A percentile compares a stretch with the other conserved stretches of the same genome.
These are phyloP conservation scores for Chrysogorgia sp. DNA, from an alignment of 92 coral and sea anemone genomes.

Conservation along the genomic window DNA sequence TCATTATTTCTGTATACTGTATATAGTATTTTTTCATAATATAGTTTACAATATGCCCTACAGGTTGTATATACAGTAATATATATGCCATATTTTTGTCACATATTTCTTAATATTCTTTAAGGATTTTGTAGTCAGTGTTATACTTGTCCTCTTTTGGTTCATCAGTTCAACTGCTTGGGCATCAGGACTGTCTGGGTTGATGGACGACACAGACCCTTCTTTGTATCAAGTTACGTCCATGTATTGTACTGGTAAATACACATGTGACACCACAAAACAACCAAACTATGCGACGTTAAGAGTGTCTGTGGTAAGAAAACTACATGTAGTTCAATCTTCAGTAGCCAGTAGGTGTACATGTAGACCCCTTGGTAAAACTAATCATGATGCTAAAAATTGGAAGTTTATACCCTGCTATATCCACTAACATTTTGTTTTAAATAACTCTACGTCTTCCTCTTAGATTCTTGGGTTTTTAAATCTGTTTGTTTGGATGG, in stretches of 20 bases:
- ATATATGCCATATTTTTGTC: too few relatives aligned
- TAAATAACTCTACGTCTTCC: neutral
- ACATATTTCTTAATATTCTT: neutral
- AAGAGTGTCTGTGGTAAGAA: conserved; percentile 87
- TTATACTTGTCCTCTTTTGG: conserved; percentile 79
- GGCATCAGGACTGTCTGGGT: conserved; percentile 88
- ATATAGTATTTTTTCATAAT: too few relatives aligned
- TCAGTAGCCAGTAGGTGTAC: too few relatives aligned
- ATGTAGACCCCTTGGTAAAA: too few relatives aligned
- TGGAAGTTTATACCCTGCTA: too few relatives aligned
- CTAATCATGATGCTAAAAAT: too few relatives aligned
- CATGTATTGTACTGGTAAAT: neutral
- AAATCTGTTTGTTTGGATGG: conserved; percentile 90
- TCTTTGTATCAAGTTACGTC: neutral
- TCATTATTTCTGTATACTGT: too few relatives aligned
- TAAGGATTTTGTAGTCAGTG: conserved; percentile 89
- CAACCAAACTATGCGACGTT: conserved; percentile 76
- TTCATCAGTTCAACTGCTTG: conserved; percentile 87
- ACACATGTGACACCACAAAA: neutral
- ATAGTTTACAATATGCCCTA: too few relatives aligned
- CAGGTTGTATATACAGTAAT: too few relatives aligned
- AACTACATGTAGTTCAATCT: neutral
- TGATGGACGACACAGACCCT: conserved; percentile 62
- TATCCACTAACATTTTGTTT: neutral
- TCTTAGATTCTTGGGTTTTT: conserved; percentile 88